Evolutionary conservation across 2,797 vertebrate genomes (phyloP), one percentile per base, ranked within the genome.

Genomic region (Melanotaenia pygmaea): DNA sequence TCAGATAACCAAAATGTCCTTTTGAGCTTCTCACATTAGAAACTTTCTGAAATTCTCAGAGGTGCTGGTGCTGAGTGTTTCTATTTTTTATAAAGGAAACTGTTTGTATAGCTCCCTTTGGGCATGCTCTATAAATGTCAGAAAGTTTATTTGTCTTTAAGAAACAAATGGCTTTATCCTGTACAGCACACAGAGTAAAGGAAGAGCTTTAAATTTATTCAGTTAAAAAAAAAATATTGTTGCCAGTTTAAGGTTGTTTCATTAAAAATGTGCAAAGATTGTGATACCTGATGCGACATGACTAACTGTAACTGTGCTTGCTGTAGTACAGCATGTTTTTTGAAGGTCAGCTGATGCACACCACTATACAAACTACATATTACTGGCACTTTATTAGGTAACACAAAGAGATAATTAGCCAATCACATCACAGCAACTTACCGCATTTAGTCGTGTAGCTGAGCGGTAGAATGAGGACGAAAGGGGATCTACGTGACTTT

Each of bases 11-110:
- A 0, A 2, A 8, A 34, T 56, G 62, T 80, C 64, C 59, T 73
- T 58, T 80, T 83, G 35, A 57, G 56, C 65, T 76, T 65, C 45
- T 74, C 62, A 57, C 72, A 74, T 76, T 67, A 72, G n/a, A 14
- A 72, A 65, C 56, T 74, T 60, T 47, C 22, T 64, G 50, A 70
- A 67, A 79, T 18, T 74, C 59, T 81, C 50, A 9, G 61, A 84
- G 63, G 58, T 74, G 28, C 26, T 59, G 28, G 28, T 6, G 61
- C 35, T 50, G 62, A 43, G 64, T 53, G 56, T 61, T 32, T 76
- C 1, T 32, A 56, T 8, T 38, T 30, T 75, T 70, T 57, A 62
- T 24, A 59, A 20, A 66, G 67, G 61, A 73, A 79, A 74, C 51
- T 72, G 60, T 70, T 61, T 50, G 30, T 79, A 71, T 9, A 43